Evolutionary conservation across 1,140 invertebrate genomes (phyloP).

Genomic region (Anastrepha obliqua): DNA sequence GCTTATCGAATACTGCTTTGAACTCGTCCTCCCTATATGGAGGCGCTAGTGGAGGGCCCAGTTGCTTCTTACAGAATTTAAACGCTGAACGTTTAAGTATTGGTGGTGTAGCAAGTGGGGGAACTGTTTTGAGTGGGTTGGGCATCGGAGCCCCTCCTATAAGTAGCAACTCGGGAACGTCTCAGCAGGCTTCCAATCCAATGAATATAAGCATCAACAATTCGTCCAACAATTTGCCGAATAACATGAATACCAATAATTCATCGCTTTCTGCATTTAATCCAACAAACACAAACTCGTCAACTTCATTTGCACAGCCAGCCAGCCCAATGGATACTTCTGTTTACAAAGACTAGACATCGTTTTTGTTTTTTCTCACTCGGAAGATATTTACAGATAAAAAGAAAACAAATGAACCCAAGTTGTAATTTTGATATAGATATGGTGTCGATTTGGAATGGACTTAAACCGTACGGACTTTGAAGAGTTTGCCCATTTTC

Average conservation of each 20-base stretch:
- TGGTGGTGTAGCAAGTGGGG: constrained; percentile 57
- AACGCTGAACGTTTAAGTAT: constrained; percentile 66
- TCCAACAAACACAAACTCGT: constrained; percentile 67
- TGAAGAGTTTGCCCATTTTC: constrained; percentile 4
- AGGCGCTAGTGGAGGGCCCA: constrained; percentile 56
- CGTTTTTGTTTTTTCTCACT: not conserved
- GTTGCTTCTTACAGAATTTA: constrained; percentile 55
- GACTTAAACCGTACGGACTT: constrained; percentile 18
- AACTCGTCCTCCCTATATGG: constrained; percentile 32
- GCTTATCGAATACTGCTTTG: constrained; percentile 14
- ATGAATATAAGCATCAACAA: constrained; percentile 69
- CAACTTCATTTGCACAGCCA: constrained; percentile 76
- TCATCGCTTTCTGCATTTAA: constrained; percentile 70
- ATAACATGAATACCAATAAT: constrained; percentile 62
- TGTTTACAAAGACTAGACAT: constrained; percentile 68
- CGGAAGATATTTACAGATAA: not conserved
- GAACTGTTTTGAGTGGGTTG: not conserved
- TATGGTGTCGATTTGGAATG: not conserved
- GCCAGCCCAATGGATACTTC: constrained; percentile 83
- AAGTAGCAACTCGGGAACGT: not conserved
- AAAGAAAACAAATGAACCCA: not conserved
- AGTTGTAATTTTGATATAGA: not conserved
- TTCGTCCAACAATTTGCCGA: constrained; percentile 68
- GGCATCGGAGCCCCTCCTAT: not conserved
- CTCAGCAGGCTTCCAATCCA: constrained; percentile 64